Evolutionary conservation across 1,140 invertebrate species (phyloP).

Genomic region (Cotesia vestalis): DNA sequence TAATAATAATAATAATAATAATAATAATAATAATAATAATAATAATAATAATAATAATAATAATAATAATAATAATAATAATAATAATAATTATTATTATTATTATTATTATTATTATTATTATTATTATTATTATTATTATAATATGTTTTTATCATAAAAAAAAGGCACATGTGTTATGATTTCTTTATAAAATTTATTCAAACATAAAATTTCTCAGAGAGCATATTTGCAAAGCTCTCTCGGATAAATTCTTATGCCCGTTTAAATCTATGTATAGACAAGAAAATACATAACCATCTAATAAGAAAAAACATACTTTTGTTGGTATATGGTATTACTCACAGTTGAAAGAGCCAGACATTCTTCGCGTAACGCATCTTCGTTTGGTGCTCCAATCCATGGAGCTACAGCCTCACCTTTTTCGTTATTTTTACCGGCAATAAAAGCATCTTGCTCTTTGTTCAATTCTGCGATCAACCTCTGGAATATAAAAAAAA

Average conservation of each 20-base stretch:
- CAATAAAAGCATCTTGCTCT: conserved; percentile 95
- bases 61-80: conserved; percentile 24
- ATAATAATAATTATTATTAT: neutral
- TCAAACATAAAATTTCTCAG: neutral
- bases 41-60: conserved; percentile 25
- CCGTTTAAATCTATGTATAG: neutral
- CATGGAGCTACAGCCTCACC: conserved; percentile 88
- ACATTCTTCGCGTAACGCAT: conserved; percentile 92
- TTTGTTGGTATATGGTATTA: conserved; percentile 33
- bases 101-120: too few relatives aligned
- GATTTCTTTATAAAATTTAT: conserved; percentile 23
- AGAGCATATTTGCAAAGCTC: neutral
- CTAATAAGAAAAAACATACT: neutral
- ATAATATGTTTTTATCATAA: neutral
- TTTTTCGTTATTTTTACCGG: conserved; percentile 78
- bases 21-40: too few relatives aligned
- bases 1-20: too few relatives aligned
- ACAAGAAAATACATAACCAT: neutral
- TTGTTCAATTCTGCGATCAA: conserved; percentile 95
- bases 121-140: too few relatives aligned
- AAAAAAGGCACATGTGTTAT: conserved; percentile 1
- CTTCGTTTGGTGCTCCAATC: conserved; percentile 89
- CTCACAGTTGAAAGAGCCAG: conserved; percentile 88
- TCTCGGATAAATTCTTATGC: neutral
- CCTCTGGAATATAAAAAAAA: conserved; percentile 72